A percentile compares a stretch with the other conserved stretches of the same genome.
These are phyloP conservation scores for Cerceris ruficornis DNA, from an alignment of 2,888 invertebrate genomes.

Conservation along the genomic window DNA sequence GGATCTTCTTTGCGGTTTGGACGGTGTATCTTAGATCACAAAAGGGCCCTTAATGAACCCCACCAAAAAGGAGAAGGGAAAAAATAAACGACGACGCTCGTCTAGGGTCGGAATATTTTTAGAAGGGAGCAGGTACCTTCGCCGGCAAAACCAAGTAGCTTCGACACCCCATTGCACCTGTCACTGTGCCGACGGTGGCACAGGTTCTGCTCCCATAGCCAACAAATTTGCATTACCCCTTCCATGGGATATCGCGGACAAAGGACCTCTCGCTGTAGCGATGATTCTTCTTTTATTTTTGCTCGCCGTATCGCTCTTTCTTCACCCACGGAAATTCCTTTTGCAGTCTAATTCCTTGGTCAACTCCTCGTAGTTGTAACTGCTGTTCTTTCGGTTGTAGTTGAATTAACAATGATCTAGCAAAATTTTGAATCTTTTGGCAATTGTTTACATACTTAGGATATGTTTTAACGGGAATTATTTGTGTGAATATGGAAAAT, in stretches of 20 bases:
- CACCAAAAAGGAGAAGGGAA: conserved; percentile 30
- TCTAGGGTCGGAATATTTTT: conserved; percentile 73
- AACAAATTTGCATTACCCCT: conserved; percentile 72
- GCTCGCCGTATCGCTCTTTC: background rate
- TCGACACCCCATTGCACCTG: conserved; percentile 74
- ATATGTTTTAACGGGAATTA: too few relatives aligned
- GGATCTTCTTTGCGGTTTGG: conserved; percentile 51
- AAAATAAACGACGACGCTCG: conserved; percentile 39
- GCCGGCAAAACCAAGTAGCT: conserved; percentile 67
- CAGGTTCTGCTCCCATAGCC: conserved; percentile 62
- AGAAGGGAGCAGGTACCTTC: conserved; percentile 64
- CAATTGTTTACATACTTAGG: too few relatives aligned
- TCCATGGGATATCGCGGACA: conserved; percentile 24
- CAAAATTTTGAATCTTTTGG: too few relatives aligned
- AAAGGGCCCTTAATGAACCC: conserved; percentile 70
- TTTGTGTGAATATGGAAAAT: too few relatives aligned
- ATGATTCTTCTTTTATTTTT: background rate
- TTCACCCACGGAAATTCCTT: background rate
- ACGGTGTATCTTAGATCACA: conserved; percentile 60
- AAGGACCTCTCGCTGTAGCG: conserved; percentile 18
- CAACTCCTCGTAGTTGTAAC: too few relatives aligned
- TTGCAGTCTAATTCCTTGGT: background rate
- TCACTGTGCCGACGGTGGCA: conserved; percentile 70
- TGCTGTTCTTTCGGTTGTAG: too few relatives aligned
- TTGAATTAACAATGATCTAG: too few relatives aligned